These are phyloP conservation scores for Oreotragus oreotragus DNA, from an alignment of 2,113 vertebrate genomes.

Conservation along the genomic window DNA sequence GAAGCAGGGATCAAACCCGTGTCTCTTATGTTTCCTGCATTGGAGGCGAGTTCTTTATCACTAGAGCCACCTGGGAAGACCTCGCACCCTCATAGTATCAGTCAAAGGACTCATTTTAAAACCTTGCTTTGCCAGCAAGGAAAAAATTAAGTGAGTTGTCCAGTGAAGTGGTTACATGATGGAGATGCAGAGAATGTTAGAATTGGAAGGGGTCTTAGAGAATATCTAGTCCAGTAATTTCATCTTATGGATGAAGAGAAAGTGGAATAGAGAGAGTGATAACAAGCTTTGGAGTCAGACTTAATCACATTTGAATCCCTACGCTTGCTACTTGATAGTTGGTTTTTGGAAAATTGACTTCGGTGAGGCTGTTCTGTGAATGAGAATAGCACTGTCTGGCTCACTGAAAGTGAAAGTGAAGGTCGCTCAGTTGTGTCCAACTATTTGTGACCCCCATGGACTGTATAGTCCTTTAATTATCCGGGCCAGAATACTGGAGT, in stretches of 20 bases:
- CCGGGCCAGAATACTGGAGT: background rate
- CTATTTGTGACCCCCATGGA: background rate
- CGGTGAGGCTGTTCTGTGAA: background rate
- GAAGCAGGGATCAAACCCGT: background rate
- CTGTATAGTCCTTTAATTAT: background rate
- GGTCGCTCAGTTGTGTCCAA: fast-evolving
- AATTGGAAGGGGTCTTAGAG: background rate
- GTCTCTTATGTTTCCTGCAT: background rate
- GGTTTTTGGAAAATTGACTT: background rate
- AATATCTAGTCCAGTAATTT: background rate
- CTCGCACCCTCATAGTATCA: background rate
- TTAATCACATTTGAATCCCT: background rate
- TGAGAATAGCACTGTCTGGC: background rate
- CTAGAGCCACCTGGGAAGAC: background rate
- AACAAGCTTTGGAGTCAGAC: background rate
- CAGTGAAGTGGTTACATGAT: background rate
- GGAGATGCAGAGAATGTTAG: background rate
- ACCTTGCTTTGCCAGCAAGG: background rate
- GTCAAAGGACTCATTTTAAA: background rate
- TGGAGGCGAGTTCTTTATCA: background rate
- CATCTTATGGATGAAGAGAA: background rate
- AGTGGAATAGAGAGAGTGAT: background rate
- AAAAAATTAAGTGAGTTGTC: background rate
- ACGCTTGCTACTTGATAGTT: background rate
- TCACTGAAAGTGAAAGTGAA: background rate